Evolutionary conservation across 2,797 vertebrate species (phyloP).

Genomic region (Bradypus variegatus): DNA sequence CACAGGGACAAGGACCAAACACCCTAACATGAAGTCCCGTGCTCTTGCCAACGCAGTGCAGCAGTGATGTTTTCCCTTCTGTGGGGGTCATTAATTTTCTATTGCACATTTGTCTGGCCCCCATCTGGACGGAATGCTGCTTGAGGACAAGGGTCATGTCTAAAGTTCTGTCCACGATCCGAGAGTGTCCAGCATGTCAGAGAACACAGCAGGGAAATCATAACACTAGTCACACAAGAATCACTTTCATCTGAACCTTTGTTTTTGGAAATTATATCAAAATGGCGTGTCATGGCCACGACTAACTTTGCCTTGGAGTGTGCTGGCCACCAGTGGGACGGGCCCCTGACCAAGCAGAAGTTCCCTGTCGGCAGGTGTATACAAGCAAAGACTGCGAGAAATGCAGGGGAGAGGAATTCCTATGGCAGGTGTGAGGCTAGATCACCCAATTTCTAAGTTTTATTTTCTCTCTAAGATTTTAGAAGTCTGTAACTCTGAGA

Average conservation of each 20-base stretch:
- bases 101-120: neutral
- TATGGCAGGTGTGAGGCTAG: fast-evolving
- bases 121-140: neutral
- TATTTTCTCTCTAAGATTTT: neutral
- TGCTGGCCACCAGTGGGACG: neutral
- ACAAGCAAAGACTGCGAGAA: neutral
- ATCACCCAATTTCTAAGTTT: neutral
- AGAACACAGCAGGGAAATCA: neutral
- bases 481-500: neutral
- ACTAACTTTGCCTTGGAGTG: neutral
- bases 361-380: neutral
- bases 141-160: neutral
- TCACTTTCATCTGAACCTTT: neutral
- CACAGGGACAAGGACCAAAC: neutral
- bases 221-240: neutral
- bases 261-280: neutral
- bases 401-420: neutral
- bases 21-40: too few relatives aligned
- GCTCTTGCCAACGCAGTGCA: neutral
- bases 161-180: fast-evolving
- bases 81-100: neutral
- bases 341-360: neutral
- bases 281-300: neutral
- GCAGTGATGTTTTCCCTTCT: neutral
- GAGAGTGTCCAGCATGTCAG: neutral